Base-by-base conservation (phyloP, 2,888 invertebrate species). In the Eristalis intricaria region DNA sequence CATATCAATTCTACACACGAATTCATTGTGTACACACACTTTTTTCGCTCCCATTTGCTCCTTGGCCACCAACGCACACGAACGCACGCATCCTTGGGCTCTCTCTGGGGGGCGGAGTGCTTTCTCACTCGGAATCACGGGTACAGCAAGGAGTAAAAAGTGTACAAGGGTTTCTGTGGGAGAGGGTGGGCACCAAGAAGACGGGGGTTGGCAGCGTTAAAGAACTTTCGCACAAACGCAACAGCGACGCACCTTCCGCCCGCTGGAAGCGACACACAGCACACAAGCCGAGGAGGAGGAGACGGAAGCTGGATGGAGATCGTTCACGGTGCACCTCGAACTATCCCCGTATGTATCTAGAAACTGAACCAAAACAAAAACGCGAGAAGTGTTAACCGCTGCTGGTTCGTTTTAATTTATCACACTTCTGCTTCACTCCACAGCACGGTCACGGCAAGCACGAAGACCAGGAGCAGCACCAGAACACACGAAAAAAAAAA, bases 1-100 rank as follows among this genome's bases (percentile, higher is more conserved):
- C 78, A 86, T 79, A 75, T 85, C 73, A 61, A 74, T 78, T 82
- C 82, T 75, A 86, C 75, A 71, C 86, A 86, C 86, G 66, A 43
- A 79, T 75, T 82, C 71, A 50, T 63, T 78, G 82, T 82, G 78
- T 86, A 86, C 82, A 82, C 82, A 86, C 82, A 82, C 78, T 82
- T 82, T 84, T 73, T 77, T 63, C 43, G 68, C 35, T 77, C 56
- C 50, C 15, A 35, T 63, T 19, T 50, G 61, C 63, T 75, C 13
- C 56, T 43, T n/a, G 15, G 43, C 15, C 50, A 50, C 1, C 50
- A 8, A 22, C 63, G 58, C 60, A 65, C 65, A 43, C 68, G 43
- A 29, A 63, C 60, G 58, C 40, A 70, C 70, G 65, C 81, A 79
- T 56, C 50, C 73, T 69, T 66, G 56, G 19, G 35, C 22, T 32